These are phyloP conservation scores for Eulemur albifrons DNA, from an alignment of 2,797 vertebrate species.

Conservation along the genomic window DNA sequence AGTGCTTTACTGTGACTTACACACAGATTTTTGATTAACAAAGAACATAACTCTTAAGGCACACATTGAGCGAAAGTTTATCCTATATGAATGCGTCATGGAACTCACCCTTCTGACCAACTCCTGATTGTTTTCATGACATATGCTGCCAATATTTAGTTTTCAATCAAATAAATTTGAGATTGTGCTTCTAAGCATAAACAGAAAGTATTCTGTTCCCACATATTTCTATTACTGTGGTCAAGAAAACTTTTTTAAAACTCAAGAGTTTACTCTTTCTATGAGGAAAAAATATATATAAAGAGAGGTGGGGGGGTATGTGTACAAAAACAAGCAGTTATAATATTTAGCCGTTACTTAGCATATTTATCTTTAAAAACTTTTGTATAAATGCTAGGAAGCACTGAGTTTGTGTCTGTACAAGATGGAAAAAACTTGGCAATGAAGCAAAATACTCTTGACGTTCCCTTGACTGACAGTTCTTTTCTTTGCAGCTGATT, in stretches of 20 bases:
- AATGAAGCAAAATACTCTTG: background rate
- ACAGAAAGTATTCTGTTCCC: background rate
- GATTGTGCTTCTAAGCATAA: background rate
- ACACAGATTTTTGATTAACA: background rate
- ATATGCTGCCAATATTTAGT: background rate
- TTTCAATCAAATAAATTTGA: background rate
- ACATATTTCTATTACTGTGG: background rate
- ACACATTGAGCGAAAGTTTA: background rate
- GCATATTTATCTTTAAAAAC: background rate
- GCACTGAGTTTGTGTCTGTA: background rate
- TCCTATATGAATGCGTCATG: background rate
- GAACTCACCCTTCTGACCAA: background rate
- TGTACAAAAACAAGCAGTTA: background rate
- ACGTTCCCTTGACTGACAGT: background rate
- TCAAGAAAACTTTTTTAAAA: background rate
- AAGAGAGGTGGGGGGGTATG: too few species aligned
- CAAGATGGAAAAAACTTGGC: background rate
- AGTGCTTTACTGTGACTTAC: background rate
- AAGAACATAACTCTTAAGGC: background rate
- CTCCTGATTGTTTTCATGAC: background rate
- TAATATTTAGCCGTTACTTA: background rate
- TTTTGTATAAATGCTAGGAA: background rate
- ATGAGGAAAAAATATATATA: background rate
- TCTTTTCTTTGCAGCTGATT: background rate
- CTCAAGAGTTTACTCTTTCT: background rate